Conservation (phyloP, 2,888 invertebrate genomes). For the Tinea trinotella region DNA sequence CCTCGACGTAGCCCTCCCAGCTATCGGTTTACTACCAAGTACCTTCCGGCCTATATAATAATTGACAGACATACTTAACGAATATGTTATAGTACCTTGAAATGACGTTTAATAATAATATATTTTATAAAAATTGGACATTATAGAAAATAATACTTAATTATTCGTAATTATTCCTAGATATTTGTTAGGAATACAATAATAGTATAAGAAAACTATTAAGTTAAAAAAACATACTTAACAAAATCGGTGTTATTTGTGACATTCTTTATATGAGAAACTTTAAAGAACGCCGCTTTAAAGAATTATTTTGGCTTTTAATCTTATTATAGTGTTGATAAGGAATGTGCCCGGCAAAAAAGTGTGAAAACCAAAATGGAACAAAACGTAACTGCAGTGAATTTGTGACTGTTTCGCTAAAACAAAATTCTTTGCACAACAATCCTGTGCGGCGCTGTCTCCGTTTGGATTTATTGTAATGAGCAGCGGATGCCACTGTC, state of each 20-base stretch:
- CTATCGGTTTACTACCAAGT: constrained; percentile 1
- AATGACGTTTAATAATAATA: no score
- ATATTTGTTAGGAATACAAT: not conserved
- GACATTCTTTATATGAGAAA: constrained; percentile 32
- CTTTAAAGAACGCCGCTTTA: constrained; percentile 68
- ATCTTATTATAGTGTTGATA: constrained; percentile 23
- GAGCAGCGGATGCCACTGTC: constrained; percentile 51
- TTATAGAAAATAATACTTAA: no score
- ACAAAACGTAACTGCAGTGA: constrained; percentile 68
- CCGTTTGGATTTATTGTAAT: constrained; percentile 65
- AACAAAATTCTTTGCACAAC: constrained; percentile 69
- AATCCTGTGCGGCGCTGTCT: constrained; percentile 72
- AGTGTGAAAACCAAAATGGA: constrained; percentile 71
- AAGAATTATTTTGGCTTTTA: constrained; percentile 67
- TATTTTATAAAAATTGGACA: no score
- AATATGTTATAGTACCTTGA: no score
- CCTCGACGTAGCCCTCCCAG: constrained; percentile 2
- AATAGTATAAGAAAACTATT: no score
- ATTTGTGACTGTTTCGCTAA: constrained; percentile 71
- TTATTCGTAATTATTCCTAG: no score
- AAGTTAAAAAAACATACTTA: no score
- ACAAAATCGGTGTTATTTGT: constrained; percentile 30
- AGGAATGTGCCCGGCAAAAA: constrained; percentile 66
- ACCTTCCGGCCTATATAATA: not conserved
- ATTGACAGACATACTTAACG: no score